Conservation (phyloP, 2,797 vertebrate species). For the Alosa sapidissima region DNA sequence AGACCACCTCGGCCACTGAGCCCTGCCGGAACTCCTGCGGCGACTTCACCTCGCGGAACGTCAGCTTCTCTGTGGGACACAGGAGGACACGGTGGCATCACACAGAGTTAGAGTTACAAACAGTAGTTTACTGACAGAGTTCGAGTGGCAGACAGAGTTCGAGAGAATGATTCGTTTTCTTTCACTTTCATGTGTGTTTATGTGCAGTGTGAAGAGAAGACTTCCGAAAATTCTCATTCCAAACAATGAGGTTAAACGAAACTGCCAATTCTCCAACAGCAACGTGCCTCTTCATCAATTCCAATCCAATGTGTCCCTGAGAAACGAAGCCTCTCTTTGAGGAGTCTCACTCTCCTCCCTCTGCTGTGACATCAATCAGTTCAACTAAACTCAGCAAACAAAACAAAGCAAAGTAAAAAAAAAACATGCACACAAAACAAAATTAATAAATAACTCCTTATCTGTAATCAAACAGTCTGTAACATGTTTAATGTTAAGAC, state of each 20-base stretch:
- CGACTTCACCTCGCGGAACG: conserved; percentile 86
- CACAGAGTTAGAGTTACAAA: neutral
- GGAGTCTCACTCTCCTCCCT: neutral
- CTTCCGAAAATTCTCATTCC: neutral
- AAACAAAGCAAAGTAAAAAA: neutral
- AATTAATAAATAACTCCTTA: neutral
- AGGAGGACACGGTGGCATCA: conserved; percentile 31
- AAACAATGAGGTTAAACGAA: neutral
- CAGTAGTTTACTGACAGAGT: neutral
- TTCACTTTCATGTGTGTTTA: neutral
- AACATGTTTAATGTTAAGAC: neutral
- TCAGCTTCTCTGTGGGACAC: conserved; percentile 86
- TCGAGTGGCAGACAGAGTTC: neutral
- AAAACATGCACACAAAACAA: neutral
- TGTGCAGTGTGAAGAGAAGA: neutral
- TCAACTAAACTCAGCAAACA: neutral
- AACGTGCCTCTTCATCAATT: neutral
- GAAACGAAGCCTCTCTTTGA: neutral
- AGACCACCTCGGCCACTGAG: conserved; percentile 91
- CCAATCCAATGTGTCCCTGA: neutral
- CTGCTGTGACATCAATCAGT: neutral
- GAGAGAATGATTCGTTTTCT: neutral
- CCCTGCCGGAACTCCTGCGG: conserved; percentile 95
- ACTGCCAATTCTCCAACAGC: neutral
- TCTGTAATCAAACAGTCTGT: neutral